Evolutionary conservation across 1,140 invertebrate genomes (phyloP).

Genomic region (Lanistes nyassanus): DNA sequence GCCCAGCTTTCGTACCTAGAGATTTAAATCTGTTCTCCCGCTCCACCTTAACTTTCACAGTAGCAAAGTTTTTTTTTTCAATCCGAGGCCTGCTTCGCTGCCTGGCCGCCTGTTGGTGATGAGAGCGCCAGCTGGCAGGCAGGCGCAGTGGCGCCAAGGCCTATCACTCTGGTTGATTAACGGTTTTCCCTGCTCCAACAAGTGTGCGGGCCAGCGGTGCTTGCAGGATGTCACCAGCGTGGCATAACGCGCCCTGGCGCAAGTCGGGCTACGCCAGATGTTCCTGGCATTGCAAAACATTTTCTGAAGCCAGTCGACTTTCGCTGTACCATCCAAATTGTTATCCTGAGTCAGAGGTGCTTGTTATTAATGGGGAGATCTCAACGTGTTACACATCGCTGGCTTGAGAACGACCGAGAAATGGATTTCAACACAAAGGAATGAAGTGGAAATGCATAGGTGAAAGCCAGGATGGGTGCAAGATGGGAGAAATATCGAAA

Average conservation of each 20-base stretch:
- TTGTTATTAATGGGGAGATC: too few relatives aligned
- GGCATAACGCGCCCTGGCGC: neutral
- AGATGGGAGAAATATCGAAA: too few relatives aligned
- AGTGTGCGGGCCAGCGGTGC: neutral
- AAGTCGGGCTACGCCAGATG: neutral
- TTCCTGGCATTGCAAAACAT: neutral
- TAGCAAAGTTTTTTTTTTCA: neutral
- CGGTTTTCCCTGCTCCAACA: neutral
- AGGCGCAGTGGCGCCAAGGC: neutral
- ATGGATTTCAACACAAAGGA: too few relatives aligned
- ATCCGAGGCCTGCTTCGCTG: neutral
- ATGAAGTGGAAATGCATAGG: too few relatives aligned
- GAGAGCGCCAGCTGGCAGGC: neutral
- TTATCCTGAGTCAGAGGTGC: neutral
- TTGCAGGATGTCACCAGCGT: neutral
- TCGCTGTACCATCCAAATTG: neutral
- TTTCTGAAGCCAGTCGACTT: neutral
- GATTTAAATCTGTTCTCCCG: neutral
- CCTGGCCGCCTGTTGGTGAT: constrained; percentile 7
- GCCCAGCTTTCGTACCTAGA: neutral
- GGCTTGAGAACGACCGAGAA: too few relatives aligned
- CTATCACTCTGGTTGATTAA: constrained; percentile 1
- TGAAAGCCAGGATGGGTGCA: too few relatives aligned
- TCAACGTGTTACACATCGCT: too few relatives aligned
- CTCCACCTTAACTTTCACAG: neutral